Conservation (phyloP, 2,888 invertebrate genomes). For the Drosophila borealis region DNA sequence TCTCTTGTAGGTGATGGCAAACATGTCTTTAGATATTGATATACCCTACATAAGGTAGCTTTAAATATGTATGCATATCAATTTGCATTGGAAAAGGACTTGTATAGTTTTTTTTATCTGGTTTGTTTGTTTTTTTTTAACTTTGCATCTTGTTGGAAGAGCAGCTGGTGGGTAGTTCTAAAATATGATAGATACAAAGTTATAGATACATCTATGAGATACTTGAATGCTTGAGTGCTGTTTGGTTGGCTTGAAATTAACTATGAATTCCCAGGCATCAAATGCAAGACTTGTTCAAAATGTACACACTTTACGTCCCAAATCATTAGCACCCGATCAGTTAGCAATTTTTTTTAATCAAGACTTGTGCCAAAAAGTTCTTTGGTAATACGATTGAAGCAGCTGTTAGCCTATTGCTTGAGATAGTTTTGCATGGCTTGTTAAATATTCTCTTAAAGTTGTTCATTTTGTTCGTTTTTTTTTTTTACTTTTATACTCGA, state of each 20-base stretch:
- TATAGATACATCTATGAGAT: slow-evolving; percentile 26
- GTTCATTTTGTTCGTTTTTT: slow-evolving; percentile 8
- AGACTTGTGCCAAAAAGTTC: slow-evolving; percentile 27
- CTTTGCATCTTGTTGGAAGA: slow-evolving; percentile 64
- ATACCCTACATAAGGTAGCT: slow-evolving; percentile 28
- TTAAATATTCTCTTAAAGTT: slow-evolving; percentile 3
- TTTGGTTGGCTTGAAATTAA: slow-evolving; percentile 19
- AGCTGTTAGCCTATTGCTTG: slow-evolving; percentile 48
- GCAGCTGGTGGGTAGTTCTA: slow-evolving; percentile 75
- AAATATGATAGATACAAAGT: slow-evolving; percentile 43
- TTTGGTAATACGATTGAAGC: slow-evolving; percentile 36
- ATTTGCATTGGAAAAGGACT: slow-evolving; percentile 37
- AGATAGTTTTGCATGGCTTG: slow-evolving; percentile 32
- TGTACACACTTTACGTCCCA: slow-evolving; percentile 8
- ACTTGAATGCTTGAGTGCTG: slow-evolving; percentile 29
- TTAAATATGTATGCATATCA: slow-evolving; percentile 17
- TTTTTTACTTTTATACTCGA: slow-evolving; percentile 67
- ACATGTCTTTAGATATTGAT: slow-evolving; percentile 47
- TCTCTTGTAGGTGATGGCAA: slow-evolving; percentile 80
- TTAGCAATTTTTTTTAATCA: slow-evolving; percentile 1
- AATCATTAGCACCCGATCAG: slow-evolving; percentile 11
- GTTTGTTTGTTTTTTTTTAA: slow-evolving; percentile 13
- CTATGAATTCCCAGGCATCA: slow-evolving; percentile 37
- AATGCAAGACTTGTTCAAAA: slow-evolving; percentile 35
- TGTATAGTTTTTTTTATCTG: slow-evolving; percentile 26